Base-by-base conservation (phyloP, 2,888 invertebrate species). In the Mesopsocus fuscifrons region DNA sequence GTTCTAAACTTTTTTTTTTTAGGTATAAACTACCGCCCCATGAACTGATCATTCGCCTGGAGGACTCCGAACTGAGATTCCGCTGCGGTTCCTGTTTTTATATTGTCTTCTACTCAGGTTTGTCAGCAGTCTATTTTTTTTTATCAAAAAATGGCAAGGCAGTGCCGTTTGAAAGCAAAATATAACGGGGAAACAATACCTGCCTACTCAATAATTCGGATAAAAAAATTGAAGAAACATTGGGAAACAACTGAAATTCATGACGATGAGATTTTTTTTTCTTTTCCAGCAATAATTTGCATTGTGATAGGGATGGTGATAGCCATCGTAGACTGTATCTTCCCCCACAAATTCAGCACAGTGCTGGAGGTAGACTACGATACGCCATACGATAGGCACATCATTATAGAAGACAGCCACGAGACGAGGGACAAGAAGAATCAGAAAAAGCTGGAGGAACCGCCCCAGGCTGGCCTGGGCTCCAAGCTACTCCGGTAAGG, bases 321-420 rank as follows among this genome's bases (percentile, higher is more conserved):
- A 49, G 79, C 83, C 6, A 71, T 80, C 9, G 68, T 92, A 49
- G 87, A 87, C 61, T 68, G 88, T 55, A 71, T 88, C 50, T 87
- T 80, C 67, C 89, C 89, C 3, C 85, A 91, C 60, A 77, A 79
- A 52, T 91, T 92, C 64, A 87, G 88, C 34, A 91, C 89, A 1
- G 64, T 68, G 40, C 64, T 88, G 45, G 85, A 87, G 60, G 81
- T 91, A 34, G 89, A 92, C 63, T 91, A 87, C 59, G 91, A 89
- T 59, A 91, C 91, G 13, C 91, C 91, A 0, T 91, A 88, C 57
- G 89, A 89, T 60, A 67, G 89, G 35, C 89, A 89, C 59, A 85
- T 88, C 47, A 84, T 89, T 45, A 78, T 89, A 48, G 87, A 88
- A 53, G 87, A 88, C 60, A 87, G 87, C 51, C 73, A 77, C 53